Base-by-base conservation (phyloP, 1,140 invertebrate genomes). In the Polypedilum pembai region DNA sequence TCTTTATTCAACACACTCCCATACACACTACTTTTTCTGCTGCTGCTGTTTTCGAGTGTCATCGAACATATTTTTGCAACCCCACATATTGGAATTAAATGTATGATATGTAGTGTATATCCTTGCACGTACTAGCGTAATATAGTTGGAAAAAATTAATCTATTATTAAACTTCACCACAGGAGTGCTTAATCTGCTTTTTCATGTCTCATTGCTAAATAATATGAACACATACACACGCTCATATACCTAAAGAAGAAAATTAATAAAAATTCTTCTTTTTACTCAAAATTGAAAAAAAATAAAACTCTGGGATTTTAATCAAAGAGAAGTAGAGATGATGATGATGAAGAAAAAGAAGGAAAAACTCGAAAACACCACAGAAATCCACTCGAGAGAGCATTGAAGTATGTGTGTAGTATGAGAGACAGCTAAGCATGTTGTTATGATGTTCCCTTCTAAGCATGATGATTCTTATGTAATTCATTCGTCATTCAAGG, bases 151-250 rank as follows among this genome's bases (percentile, higher is more conserved):
- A 69, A 56, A 56, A 69, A 69, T 69, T 69, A 69, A 20, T 69
- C 65, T 69, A 21, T 69, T 69, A 69, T 56, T 56, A 69, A 69
- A 69, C 65, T 69, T 20, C 65, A 69, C 65, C 65, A 69, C 65
- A 69, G 65, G 65, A 69, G 65, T 18, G 65, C 45, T 56, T 56
- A 56, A 56, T 56, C 45, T 56, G 45, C 45, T 56, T n/a, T 56
- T 56, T 56, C 45, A 56, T n/a, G 45, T 56, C 41, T 45, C 41
- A 45, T 12, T 45, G 41, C 15, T 12, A 2, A 45, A 56, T 56
- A 56, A 56, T n/a, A 45, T 8, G 15, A 56, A 15, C 8, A n/a
- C 45, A n/a, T 56, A 56, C 12, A 56, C 15, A 12, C 45, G n/a
- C n/a, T n/a, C n/a, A n/a, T n/a, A n/a, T n/a, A n/a, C n/a, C n/a